These are phyloP conservation scores for Pachycephus smyrnensis DNA, from an alignment of 2,888 invertebrate genomes.

Conservation along the genomic window DNA sequence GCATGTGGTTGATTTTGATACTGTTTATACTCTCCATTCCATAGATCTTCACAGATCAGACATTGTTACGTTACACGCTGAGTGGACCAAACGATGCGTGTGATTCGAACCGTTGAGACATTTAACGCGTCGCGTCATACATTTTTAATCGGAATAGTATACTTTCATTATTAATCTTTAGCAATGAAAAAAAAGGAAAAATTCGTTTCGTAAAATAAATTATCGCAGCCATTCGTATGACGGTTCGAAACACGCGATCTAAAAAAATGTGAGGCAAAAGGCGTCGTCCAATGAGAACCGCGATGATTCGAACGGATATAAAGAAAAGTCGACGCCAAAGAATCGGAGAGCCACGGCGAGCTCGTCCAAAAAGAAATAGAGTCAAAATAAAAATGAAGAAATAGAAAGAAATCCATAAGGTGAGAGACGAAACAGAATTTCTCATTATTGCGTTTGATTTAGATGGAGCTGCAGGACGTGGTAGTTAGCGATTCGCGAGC, in stretches of 20 bases:
- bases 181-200: background rate
- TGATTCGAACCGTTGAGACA: constrained; percentile 22
- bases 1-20: constrained; percentile 9
- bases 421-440: too few relatives aligned
- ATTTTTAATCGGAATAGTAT: too few relatives aligned
- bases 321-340: constrained; percentile 29
- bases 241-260: constrained; percentile 28
- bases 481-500: constrained; percentile 61
- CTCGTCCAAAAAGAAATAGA: too few relatives aligned
- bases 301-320: constrained; percentile 9
- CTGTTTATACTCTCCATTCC: constrained; percentile 20
- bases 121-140: background rate
- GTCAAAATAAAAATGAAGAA: too few relatives aligned
- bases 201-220: background rate
- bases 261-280: constrained; percentile 59
- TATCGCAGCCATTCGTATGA: background rate
- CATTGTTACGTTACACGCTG: constrained; percentile 38
- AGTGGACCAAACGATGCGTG: constrained; percentile 35
- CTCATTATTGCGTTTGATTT: constrained; percentile 32
- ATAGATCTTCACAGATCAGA: background rate
- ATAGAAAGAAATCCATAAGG: too few relatives aligned
- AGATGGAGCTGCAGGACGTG: constrained; percentile 84
- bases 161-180: background rate
- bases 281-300: constrained; percentile 44
- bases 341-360: background rate